Evolutionary conservation across 2,797 vertebrate species (phyloP), one percentile per base, ranked within the genome.

Genomic region (Acipenser transmontanus): DNA sequence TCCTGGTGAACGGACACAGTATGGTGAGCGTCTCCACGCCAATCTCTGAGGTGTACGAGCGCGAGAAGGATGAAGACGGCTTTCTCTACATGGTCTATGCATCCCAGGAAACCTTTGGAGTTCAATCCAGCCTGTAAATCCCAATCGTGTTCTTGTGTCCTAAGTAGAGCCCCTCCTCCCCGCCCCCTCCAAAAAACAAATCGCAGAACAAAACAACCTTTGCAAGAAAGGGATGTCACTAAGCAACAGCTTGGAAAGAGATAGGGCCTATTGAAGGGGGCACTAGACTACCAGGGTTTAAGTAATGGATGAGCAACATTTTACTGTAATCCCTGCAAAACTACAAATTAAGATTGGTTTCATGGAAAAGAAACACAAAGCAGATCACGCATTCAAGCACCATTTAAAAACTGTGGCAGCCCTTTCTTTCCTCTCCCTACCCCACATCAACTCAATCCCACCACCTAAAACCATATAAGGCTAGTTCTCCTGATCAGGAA

Each of bases 21-120:
- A 98, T 99, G 96, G 97, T 99, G 71, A 98, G 96, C 0, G 95
- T 99, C 62, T 97, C 94, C 6, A 92, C 95, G 0, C 91, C 95
- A 69, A 98, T 99, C 65, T 94, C 93, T 0, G 94, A 98, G 85
- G 93, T 99, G 68, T 99, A 99, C 0, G 95, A 97, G 74, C 91
- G 93, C 0, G 95, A 98, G 86, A 91, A 91, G 73, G 97, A 99
- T 1, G 94, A 94, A 48, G 96, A 99, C 0, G 95, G 96, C 0
- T 99, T 98, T 89, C 95, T 99, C 9, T 99, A 99, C 86, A 98
- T 98, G 97, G 95, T 99, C 3, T 99, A 99, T 0, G 96, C 96
- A 73, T 99, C 97, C 57, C 97, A 99, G 93, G 96, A 99, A 88
- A 99, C 96, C 1, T 99, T 99, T 0, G 96, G 96, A 67, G 72